Evolutionary conservation across 2,888 invertebrate genomes (phyloP).

Genomic region (Acanthacorydalis orientalis): DNA sequence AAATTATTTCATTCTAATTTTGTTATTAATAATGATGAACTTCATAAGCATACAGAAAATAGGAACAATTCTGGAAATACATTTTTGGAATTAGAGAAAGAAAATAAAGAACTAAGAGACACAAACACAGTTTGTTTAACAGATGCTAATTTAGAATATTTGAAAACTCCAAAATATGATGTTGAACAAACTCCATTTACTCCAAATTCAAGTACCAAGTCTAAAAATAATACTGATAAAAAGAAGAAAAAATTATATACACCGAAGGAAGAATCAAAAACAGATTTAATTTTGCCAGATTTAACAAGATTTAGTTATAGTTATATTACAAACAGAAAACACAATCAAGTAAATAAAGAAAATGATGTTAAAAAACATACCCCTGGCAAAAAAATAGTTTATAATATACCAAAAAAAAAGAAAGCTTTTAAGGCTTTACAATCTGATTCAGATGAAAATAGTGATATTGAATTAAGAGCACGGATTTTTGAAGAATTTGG

Average conservation of each 20-base stretch:
- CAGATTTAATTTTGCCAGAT: neutral
- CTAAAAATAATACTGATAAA: neutral
- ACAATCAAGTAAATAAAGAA: neutral
- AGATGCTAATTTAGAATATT: too few relatives aligned
- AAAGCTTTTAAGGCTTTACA: neutral
- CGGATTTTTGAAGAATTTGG: neutral
- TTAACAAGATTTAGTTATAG: neutral
- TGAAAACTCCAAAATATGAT: too few relatives aligned
- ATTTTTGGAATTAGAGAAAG: too few relatives aligned
- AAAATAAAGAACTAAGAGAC: too few relatives aligned
- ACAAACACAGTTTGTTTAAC: too few relatives aligned
- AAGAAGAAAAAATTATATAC: neutral
- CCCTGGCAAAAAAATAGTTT: too few relatives aligned
- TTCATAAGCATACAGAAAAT: too few relatives aligned
- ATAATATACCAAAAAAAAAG: neutral
- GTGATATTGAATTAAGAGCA: neutral
- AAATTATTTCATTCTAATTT: too few relatives aligned
- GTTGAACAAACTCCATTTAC: neutral
- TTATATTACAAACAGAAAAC: neutral
- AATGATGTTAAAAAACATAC: neutral
- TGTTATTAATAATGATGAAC: too few relatives aligned
- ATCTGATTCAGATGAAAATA: too few relatives aligned
- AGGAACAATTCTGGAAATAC: too few relatives aligned
- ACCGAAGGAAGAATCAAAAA: neutral
- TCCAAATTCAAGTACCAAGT: neutral